Conservation (phyloP, 2,888 invertebrate species). For the Spisula subtruncata region DNA sequence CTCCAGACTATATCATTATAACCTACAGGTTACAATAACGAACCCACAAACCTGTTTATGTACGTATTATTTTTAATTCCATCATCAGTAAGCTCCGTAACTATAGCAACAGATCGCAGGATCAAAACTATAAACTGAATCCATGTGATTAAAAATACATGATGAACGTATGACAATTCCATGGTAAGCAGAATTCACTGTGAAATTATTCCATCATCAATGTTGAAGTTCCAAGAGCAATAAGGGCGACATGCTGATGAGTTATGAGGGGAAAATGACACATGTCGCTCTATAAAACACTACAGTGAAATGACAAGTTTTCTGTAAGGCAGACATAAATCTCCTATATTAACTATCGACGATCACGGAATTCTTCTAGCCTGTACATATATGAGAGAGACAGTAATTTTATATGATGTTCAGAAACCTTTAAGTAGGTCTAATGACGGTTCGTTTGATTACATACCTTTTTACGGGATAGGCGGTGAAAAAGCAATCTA, state of each 20-base stretch:
- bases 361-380: not conserved
- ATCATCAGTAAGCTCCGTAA: slow-evolving; percentile 46
- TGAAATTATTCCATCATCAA: not conserved
- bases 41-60: slow-evolving; percentile 36
- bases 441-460: not conserved
- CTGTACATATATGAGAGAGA: too few species aligned
- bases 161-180: slow-evolving; percentile 36
- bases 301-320: not conserved
- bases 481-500: not conserved
- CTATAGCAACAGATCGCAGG: slow-evolving; percentile 56
- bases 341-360: not conserved
- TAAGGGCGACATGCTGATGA: not conserved
- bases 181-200: slow-evolving; percentile 33
- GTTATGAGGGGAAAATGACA: not conserved
- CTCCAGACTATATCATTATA: too few species aligned
- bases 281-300: slow-evolving; percentile 4
- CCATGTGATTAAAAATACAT: slow-evolving; percentile 59
- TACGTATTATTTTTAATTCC: not conserved
- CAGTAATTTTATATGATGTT: slow-evolving; percentile 11
- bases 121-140: slow-evolving; percentile 53
- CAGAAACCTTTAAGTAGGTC: not conserved
- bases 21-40: not conserved
- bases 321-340: not conserved
- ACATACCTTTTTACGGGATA: not conserved
- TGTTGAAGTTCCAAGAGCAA: not conserved